phyloP scores from a whole-genome alignment of 2,888 invertebrate genomes.

The Macaria liturata region DNA sequence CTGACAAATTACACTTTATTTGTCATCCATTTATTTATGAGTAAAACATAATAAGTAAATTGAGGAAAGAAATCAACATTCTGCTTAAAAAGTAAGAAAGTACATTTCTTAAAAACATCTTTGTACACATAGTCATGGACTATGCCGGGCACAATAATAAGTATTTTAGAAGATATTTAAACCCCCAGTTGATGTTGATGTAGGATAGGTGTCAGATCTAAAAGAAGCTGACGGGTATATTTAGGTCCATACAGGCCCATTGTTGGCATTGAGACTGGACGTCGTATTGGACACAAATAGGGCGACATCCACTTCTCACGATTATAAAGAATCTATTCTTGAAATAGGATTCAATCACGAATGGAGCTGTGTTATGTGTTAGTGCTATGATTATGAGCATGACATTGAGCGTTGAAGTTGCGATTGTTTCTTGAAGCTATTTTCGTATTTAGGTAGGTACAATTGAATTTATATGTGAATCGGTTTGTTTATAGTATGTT shows the following conservation, averaged over 20 bases:
- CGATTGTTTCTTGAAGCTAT: constrained; percentile 11
- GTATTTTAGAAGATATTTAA: not conserved
- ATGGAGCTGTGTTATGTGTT: not conserved
- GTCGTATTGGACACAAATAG: constrained; percentile 34
- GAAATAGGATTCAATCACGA: constrained; percentile 31
- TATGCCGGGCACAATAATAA: too few species aligned
- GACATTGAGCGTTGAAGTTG: constrained; percentile 11
- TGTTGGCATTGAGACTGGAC: constrained; percentile 38
- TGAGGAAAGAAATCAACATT: too few species aligned
- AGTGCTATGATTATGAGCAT: too few species aligned
- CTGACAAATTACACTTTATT: too few species aligned
- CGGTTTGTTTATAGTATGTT: not conserved
- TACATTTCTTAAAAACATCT: too few species aligned
- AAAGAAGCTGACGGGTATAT: constrained; percentile 1
- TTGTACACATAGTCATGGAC: too few species aligned
- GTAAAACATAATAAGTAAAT: too few species aligned
- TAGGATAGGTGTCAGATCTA: constrained; percentile 1
- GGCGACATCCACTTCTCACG: constrained; percentile 40
- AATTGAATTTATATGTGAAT: constrained; percentile 1
- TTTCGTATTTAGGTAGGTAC: constrained; percentile 8
- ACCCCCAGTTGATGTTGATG: not conserved
- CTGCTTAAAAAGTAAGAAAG: too few species aligned
- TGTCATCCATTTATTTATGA: too few species aligned
- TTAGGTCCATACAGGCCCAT: constrained; percentile 25
- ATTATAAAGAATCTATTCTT: constrained; percentile 36